Conservation (phyloP, 2,888 invertebrate species). For the Catocala fraxini region DNA sequence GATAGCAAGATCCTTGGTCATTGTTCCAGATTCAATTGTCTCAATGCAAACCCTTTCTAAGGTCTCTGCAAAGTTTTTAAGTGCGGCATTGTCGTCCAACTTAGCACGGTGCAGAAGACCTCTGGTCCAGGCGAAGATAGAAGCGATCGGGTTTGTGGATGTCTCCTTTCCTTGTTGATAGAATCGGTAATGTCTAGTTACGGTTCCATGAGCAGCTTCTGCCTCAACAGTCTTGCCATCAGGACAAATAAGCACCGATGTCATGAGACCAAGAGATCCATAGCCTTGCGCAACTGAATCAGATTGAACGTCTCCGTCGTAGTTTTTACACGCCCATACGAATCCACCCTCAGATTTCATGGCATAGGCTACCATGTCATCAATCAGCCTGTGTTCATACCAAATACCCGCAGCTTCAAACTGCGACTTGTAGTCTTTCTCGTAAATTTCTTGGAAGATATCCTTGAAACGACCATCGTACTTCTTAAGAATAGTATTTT, state of each 20-base stretch:
- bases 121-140: constrained; percentile 99
- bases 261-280: constrained; percentile 99
- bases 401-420: constrained; percentile 96
- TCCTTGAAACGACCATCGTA: constrained; percentile 99
- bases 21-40: constrained; percentile 97
- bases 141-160: constrained; percentile 99
- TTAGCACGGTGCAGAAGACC: constrained; percentile 98
- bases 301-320: constrained; percentile 99
- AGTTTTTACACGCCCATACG: constrained; percentile 99
- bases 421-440: constrained; percentile 93
- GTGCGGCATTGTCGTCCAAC: constrained; percentile 93
- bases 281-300: constrained; percentile 99
- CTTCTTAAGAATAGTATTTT: constrained; percentile 98
- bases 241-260: constrained; percentile 98
- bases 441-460: constrained; percentile 98
- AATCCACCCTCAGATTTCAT: constrained; percentile 99
- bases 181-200: constrained; percentile 95
- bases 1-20: constrained; percentile 99
- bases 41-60: constrained; percentile 97
- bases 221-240: constrained; percentile 99
- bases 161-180: constrained; percentile 98
- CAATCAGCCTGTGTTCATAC: constrained; percentile 99
- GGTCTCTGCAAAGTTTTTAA: constrained; percentile 94
- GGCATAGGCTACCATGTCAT: constrained; percentile 99
- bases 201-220: constrained; percentile 99